Percentiles rank a stretch among this genome's conserved stretches.
These are phyloP conservation scores for Protonemura montana DNA, from an alignment of 2,888 invertebrate species.

Conservation along the genomic window DNA sequence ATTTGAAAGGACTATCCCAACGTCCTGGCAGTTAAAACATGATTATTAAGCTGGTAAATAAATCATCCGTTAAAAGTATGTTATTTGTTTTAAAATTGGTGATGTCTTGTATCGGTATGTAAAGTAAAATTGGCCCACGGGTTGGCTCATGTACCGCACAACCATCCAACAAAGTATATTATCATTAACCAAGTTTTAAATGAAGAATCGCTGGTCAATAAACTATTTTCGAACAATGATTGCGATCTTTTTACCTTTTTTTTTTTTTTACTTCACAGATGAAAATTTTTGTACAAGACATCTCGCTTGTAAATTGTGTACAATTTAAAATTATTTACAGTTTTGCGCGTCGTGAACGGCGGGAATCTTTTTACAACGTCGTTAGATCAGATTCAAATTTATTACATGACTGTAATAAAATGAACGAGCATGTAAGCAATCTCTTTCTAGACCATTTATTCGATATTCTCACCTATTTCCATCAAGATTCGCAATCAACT, in stretches of 20 bases:
- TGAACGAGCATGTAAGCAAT: background rate
- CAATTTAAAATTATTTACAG: slow-evolving; percentile 7
- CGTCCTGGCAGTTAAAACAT: background rate
- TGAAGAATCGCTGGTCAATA: background rate
- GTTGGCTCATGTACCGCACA: background rate
- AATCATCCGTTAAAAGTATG: background rate
- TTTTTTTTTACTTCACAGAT: background rate
- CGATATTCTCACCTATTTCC: background rate
- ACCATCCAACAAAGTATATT: background rate
- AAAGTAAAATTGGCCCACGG: background rate
- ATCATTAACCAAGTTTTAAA: background rate
- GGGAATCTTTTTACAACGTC: background rate
- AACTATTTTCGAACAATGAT: background rate
- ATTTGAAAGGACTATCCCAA: background rate
- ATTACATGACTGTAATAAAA: background rate
- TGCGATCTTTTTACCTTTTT: background rate
- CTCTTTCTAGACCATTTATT: background rate
- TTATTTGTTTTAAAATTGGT: slow-evolving; percentile 12
- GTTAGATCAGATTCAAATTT: background rate
- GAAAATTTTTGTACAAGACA: background rate
- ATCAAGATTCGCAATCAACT: background rate
- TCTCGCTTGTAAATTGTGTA: background rate
- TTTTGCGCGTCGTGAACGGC: background rate
- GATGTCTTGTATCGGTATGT: background rate
- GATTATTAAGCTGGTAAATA: background rate